phyloP scores from a whole-genome alignment of 2,113 vertebrate genomes.

The Tachysurus vachellii region DNA sequence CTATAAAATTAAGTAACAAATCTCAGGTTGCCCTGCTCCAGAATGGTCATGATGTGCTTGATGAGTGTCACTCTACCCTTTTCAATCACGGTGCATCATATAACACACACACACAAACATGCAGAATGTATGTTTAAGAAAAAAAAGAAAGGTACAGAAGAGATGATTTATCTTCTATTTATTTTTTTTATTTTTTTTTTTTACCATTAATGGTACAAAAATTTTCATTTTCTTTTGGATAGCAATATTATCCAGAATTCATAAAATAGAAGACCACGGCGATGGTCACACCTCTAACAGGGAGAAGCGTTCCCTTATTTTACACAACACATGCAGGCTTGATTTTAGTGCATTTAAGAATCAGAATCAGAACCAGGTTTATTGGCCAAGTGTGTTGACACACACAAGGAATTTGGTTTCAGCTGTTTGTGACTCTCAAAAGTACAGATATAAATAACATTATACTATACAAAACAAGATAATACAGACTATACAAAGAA shows the following conservation, averaged over 20 bases:
- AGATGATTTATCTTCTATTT: conserved; percentile 19
- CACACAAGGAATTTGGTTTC: too few species aligned
- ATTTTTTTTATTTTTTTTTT: conserved; percentile 14
- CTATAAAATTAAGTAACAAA: not conserved
- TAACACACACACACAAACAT: not conserved
- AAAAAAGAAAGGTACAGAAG: not conserved
- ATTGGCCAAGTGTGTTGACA: too few species aligned
- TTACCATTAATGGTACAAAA: not conserved
- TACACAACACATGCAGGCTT: not conserved
- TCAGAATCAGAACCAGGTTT: too few species aligned
- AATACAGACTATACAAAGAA: too few species aligned
- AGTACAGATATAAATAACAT: too few species aligned
- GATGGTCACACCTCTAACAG: not conserved
- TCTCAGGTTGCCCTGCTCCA: not conserved
- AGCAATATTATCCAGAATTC: too few species aligned
- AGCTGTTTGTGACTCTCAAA: too few species aligned
- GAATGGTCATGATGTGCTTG: not conserved
- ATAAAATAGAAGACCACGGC: not conserved
- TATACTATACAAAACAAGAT: too few species aligned
- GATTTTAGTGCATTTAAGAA: not conserved
- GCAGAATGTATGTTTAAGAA: not conserved
- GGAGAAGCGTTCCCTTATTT: not conserved
- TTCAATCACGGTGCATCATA: not conserved
- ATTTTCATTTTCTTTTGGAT: conserved; percentile 1
- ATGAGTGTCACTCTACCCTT: not conserved